A percentile compares a stretch with the other conserved stretches of the same genome.
These are phyloP conservation scores for Drosophila melanica DNA, from an alignment of 1,140 invertebrate genomes.

Conservation along the genomic window DNA sequence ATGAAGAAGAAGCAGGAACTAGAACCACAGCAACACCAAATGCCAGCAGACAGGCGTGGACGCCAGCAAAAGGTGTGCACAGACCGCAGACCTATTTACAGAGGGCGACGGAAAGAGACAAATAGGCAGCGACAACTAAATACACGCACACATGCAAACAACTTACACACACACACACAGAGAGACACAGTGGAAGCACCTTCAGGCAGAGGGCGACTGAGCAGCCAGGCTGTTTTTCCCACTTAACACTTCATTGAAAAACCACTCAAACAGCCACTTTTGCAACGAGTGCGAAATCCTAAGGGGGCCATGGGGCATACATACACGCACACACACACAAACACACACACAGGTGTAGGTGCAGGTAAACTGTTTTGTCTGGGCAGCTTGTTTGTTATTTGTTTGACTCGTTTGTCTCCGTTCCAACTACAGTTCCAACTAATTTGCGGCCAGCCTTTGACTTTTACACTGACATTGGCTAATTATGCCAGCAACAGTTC, in stretches of 20 bases:
- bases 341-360: conserved; percentile 6
- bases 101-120: conserved; percentile 32
- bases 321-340: conserved; percentile 10
- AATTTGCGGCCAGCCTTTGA: conserved; percentile 30
- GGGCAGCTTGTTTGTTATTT: conserved; percentile 32
- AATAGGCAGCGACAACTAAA: conserved; percentile 65
- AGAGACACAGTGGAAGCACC: background rate
- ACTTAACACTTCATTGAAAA: conserved; percentile 84
- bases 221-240: conserved; percentile 63
- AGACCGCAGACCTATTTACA: conserved; percentile 69
- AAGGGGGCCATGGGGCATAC: conserved; percentile 13
- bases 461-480: conserved; percentile 56
- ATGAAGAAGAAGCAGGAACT: conserved; percentile 11
- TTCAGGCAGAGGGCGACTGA: conserved; percentile 22
- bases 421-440: background rate
- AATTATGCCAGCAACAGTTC: conserved; percentile 33
- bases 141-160: conserved; percentile 45
- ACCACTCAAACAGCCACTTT: conserved; percentile 77
- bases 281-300: conserved; percentile 50
- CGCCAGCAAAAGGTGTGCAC: conserved; percentile 61
- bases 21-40: conserved; percentile 17
- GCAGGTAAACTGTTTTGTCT: conserved; percentile 52
- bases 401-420: conserved; percentile 13
- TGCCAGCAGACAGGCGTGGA: conserved; percentile 16
- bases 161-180: conserved; percentile 1